These are phyloP conservation scores for Xiphias gladius DNA, from an alignment of 2,113 vertebrate species.

Conservation along the genomic window DNA sequence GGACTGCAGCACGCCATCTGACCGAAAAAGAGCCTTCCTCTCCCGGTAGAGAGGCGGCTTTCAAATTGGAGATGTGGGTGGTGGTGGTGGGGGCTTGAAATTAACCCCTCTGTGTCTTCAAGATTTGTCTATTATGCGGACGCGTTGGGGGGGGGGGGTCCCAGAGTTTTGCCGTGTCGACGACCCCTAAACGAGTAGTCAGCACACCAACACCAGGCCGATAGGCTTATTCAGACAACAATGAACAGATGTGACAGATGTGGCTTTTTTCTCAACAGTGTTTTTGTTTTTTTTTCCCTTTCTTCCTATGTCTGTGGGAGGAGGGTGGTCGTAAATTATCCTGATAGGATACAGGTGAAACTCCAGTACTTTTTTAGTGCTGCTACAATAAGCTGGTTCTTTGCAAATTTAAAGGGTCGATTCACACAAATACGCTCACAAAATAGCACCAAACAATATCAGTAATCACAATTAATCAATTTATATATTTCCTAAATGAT, in stretches of 20 bases:
- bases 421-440: background rate
- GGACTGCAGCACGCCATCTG: conserved; percentile 89
- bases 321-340: conserved; percentile 15
- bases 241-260: conserved; percentile 37
- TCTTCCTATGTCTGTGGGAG: background rate
- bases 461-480: no score
- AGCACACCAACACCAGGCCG: background rate
- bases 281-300: background rate
- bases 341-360: conserved; percentile 24
- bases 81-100: conserved; percentile 71
- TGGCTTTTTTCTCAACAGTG: background rate
- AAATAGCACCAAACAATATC: no score
- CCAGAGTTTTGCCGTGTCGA: conserved; percentile 38
- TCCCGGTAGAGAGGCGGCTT: conserved; percentile 86
- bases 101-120: conserved; percentile 77
- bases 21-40: conserved; percentile 90
- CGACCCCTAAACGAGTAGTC: conserved; percentile 37
- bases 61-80: conserved; percentile 79
- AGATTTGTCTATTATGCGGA: conserved; percentile 39
- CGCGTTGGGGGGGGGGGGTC: conserved; percentile 64
- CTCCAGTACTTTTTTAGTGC: background rate
- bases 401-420: background rate
- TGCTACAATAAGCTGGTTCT: background rate
- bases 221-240: background rate
- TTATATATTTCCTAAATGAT: background rate